phyloP scores from a whole-genome alignment of 64 coral and sea anemone genomes.

The Montipora efflorescens region DNA sequence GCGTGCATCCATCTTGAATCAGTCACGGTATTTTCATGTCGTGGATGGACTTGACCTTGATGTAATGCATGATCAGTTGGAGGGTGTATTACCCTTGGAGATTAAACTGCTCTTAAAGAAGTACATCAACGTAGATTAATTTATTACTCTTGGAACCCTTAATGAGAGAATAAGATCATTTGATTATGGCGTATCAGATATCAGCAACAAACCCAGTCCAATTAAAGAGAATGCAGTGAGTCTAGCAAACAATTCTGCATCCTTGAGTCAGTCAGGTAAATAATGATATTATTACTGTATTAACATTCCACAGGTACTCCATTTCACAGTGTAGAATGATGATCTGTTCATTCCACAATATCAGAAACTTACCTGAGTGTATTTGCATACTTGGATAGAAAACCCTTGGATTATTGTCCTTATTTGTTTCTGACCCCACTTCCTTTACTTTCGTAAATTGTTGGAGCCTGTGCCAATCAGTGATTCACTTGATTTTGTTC shows the following conservation, averaged over 20 bases:
- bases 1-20: slow-evolving; percentile 18
- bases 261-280: slow-evolving; percentile 51
- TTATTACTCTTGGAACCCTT: slow-evolving; percentile 20
- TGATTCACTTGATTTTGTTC: neutral
- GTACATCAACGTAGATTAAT: slow-evolving; percentile 46
- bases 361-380: no score
- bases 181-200: slow-evolving; percentile 8
- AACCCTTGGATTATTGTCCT: neutral
- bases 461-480: neutral
- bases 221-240: slow-evolving; percentile 38
- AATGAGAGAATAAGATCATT: slow-evolving; percentile 59
- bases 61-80: slow-evolving; percentile 82
- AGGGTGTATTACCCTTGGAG: slow-evolving; percentile 72
- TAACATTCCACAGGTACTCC: no score
- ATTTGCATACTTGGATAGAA: no score
- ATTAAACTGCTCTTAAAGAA: slow-evolving; percentile 44
- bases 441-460: no score
- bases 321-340: no score
- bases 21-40: slow-evolving; percentile 68
- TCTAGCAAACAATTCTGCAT: neutral
- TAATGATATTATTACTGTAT: no score
- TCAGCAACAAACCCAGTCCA: slow-evolving; percentile 69
- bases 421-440: no score
- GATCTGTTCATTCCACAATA: no score
- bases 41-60: slow-evolving; percentile 68